A percentile compares a stretch with the other conserved stretches of the same genome.
These are phyloP conservation scores for Rotaria socialis DNA, from an alignment of 2,888 invertebrate species.

Conservation along the genomic window DNA sequence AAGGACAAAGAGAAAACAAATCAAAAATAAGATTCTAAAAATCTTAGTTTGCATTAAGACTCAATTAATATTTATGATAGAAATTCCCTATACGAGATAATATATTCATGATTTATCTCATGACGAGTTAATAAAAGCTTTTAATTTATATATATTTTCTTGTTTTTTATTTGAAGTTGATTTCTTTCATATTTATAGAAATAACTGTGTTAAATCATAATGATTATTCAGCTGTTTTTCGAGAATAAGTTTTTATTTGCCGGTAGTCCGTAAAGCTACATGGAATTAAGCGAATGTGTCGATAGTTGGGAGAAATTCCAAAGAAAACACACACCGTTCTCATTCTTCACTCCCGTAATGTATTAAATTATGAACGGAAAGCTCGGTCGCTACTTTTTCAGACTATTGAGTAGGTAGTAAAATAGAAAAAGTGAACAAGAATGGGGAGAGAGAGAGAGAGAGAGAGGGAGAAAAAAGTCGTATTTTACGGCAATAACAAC, in stretches of 20 bases:
- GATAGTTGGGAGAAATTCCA: neutral
- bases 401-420: neutral
- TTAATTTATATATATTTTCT: too few relatives aligned
- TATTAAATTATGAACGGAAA: slow-evolving; percentile 26
- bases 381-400: neutral
- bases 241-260: neutral
- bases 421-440: neutral
- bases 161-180: too few relatives aligned
- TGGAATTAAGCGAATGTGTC: neutral
- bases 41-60: too few relatives aligned
- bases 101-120: too few relatives aligned
- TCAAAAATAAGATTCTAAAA: too few relatives aligned
- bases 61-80: too few relatives aligned
- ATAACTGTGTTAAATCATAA: neutral
- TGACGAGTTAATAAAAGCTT: too few relatives aligned
- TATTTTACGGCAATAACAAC: neutral
- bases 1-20: too few relatives aligned
- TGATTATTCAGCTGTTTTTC: neutral
- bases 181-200: too few relatives aligned
- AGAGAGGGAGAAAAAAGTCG: neutral
- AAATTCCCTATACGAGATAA: too few relatives aligned
- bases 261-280: neutral
- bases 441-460: neutral
- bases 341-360: neutral
- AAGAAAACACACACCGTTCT: slow-evolving; percentile 1